These are phyloP conservation scores for Melanotaenia boesemani DNA, from an alignment of 2,797 vertebrate species.

Conservation along the genomic window DNA sequence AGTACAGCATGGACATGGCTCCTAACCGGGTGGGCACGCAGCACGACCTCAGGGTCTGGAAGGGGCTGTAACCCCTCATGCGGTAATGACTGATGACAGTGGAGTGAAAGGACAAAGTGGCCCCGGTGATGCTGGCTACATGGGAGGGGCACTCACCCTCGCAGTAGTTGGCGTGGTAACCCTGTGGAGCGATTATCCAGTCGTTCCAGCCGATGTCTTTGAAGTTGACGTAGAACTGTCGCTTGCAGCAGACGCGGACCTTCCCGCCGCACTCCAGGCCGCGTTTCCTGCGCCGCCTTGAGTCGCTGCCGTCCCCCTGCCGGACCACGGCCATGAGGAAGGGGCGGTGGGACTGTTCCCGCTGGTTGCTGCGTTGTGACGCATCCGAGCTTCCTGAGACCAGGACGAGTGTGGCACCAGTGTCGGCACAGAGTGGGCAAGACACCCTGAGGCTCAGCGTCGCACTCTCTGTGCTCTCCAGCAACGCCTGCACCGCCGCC, in stretches of 20 bases:
- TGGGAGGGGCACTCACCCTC: slow-evolving; percentile 97
- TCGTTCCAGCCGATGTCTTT: slow-evolving; percentile 99
- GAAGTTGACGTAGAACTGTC: slow-evolving; percentile 97
- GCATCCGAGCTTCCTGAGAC: slow-evolving; percentile 64
- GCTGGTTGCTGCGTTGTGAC: slow-evolving; percentile 77
- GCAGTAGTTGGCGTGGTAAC: slow-evolving; percentile 98
- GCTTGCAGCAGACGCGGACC: slow-evolving; percentile 96
- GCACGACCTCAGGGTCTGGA: slow-evolving; percentile 95
- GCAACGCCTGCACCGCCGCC: slow-evolving; percentile 87
- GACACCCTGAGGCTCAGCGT: slow-evolving; percentile 87
- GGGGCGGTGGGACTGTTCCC: slow-evolving; percentile 94
- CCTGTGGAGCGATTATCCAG: slow-evolving; percentile 98
- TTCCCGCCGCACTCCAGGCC: slow-evolving; percentile 97
- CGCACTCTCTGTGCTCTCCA: slow-evolving; percentile 81
- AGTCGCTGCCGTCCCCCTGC: slow-evolving; percentile 84
- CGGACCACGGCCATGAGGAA: slow-evolving; percentile 95
- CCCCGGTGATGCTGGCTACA: slow-evolving; percentile 92
- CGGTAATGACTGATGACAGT: slow-evolving; percentile 98
- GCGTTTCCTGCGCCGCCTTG: slow-evolving; percentile 87
- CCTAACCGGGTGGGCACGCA: slow-evolving; percentile 96
- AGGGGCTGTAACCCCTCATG: slow-evolving; percentile 93
- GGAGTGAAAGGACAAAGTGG: slow-evolving; percentile 95
- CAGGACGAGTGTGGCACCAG: slow-evolving; percentile 87
- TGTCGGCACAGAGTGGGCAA: slow-evolving; percentile 91
- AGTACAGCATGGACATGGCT: slow-evolving; percentile 99